Percentiles rank a stretch among this genome's conserved stretches.
These are phyloP conservation scores for Corythornis leucogaster DNA, from an alignment of 2,797 vertebrate species.

Conservation along the genomic window DNA sequence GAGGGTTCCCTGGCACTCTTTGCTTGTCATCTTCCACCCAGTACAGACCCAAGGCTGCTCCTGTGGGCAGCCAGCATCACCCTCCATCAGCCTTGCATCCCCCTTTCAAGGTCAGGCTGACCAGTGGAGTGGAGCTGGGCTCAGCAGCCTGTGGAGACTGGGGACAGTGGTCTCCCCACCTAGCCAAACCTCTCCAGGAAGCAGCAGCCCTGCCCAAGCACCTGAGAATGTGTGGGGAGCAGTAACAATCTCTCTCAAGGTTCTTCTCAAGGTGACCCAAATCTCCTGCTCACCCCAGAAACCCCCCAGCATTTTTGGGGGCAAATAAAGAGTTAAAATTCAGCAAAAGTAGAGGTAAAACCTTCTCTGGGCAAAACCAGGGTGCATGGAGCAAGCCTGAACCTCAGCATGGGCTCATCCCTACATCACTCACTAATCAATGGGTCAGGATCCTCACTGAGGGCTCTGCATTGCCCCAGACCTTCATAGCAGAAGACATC, in stretches of 20 bases:
- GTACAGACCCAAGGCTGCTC: neutral
- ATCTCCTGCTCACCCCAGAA: neutral
- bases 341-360: neutral
- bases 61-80: accelerated
- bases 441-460: neutral
- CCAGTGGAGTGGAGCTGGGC: accelerated
- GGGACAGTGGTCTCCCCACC: neutral
- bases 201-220: neutral
- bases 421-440: neutral
- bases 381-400: neutral
- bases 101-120: neutral
- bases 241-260: neutral
- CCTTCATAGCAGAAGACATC: accelerated
- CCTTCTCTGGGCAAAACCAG: neutral
- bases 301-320: neutral
- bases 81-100: accelerated
- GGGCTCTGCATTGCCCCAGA: neutral
- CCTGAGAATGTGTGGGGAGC: neutral
- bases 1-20: neutral
- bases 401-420: neutral
- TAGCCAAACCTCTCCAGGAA: neutral
- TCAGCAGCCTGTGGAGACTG: neutral
- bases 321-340: neutral
- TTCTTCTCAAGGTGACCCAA: neutral
- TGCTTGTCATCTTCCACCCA: neutral